A percentile compares a stretch with the other conserved stretches of the same genome.
Conservation (phyloP, 2,888 invertebrate genomes). For the Pogonocherus hispidulus region DNA sequence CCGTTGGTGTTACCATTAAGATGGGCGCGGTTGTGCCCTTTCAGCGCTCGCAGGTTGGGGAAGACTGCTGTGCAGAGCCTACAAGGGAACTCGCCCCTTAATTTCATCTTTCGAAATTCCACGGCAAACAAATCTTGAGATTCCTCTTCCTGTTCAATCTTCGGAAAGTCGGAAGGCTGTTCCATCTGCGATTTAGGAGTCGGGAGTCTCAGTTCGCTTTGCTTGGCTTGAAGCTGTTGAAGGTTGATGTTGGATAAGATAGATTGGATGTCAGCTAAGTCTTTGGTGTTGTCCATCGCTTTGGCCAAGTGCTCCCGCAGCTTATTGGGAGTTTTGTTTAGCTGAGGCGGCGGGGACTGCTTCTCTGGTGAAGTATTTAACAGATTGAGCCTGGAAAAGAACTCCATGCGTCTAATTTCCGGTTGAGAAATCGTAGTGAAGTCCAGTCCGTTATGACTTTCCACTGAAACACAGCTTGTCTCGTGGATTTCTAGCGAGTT, state of each 20-base stretch:
- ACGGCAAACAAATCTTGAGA: conserved; percentile 87
- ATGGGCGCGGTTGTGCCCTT: conserved; percentile 91
- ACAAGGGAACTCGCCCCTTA: conserved; percentile 92
- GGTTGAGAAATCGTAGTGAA: conserved; percentile 69
- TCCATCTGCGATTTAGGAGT: conserved; percentile 42
- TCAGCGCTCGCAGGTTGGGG: conserved; percentile 89
- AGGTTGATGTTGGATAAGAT: conserved; percentile 84
- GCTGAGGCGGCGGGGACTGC: conserved; percentile 31
- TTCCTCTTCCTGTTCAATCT: conserved; percentile 77
- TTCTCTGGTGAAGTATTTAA: conserved; percentile 76
- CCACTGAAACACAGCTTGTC: conserved; percentile 68
- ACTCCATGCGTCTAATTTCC: conserved; percentile 80
- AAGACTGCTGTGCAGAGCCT: conserved; percentile 90
- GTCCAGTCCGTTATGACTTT: conserved; percentile 59
- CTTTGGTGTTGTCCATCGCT: conserved; percentile 74
- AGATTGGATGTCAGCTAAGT: conserved; percentile 88
- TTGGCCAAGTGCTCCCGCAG: conserved; percentile 58
- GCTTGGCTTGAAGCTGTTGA: conserved; percentile 73
- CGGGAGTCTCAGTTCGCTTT: conserved; percentile 44
- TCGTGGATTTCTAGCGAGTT: conserved; percentile 79
- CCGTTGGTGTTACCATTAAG: conserved; percentile 81
- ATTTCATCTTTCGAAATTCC: conserved; percentile 90
- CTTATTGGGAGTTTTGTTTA: conserved; percentile 52
- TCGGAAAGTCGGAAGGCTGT: conserved; percentile 54
- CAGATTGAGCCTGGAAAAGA: conserved; percentile 85